Conservation (phyloP, 2,113 vertebrate genomes). For the Onychorhynchus coronatus region DNA sequence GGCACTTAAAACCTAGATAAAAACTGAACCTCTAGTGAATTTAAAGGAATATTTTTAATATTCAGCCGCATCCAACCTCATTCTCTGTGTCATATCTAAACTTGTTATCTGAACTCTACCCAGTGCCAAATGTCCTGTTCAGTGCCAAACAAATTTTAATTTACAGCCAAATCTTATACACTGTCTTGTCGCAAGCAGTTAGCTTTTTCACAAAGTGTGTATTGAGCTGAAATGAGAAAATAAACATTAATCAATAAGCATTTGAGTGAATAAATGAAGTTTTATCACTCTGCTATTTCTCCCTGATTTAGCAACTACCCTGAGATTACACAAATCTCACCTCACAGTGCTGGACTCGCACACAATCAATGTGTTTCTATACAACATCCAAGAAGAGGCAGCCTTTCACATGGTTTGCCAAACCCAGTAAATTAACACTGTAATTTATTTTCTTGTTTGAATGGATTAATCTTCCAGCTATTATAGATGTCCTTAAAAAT, state of each 20-base stretch:
- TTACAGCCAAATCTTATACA: not conserved
- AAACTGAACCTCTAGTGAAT: not conserved
- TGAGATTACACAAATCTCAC: not conserved
- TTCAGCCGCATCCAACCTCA: not conserved
- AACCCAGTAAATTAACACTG: not conserved
- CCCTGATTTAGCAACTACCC: not conserved
- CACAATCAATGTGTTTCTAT: not conserved
- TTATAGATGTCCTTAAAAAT: not conserved
- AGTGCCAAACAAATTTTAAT: not conserved
- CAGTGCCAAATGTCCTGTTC: not conserved
- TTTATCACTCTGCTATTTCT: not conserved
- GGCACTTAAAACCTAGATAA: not conserved
- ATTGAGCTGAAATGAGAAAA: not conserved
- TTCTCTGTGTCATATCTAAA: not conserved
- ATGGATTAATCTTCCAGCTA: constrained; percentile 2
- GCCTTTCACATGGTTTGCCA: not conserved
- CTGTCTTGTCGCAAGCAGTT: not conserved
- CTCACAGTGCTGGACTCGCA: not conserved
- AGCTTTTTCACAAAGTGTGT: not conserved
- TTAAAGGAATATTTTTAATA: not conserved
- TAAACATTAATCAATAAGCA: not conserved
- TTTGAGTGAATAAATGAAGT: not conserved
- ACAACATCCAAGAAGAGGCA: not conserved
- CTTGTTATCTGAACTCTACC: not conserved
- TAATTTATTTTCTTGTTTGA: not conserved